Conservation (phyloP, 2,888 invertebrate genomes). For the Campaea margaritaria region DNA sequence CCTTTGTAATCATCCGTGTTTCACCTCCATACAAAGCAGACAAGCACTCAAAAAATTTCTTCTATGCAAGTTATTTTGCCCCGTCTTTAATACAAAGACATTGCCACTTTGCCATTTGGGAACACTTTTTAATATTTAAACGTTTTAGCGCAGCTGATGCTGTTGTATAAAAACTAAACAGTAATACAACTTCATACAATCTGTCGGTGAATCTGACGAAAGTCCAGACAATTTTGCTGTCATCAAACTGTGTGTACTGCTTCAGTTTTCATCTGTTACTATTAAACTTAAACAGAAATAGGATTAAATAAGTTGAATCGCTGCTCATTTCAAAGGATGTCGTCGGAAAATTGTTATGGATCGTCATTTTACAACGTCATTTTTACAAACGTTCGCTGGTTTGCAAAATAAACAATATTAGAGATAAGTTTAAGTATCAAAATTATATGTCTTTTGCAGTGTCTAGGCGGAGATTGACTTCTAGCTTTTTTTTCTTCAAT, state of each 20-base stretch:
- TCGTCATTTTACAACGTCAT: too few species aligned
- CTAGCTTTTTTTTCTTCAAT: too few species aligned
- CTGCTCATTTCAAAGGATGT: too few species aligned
- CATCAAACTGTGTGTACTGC: too few species aligned
- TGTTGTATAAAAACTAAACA: neutral
- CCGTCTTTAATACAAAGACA: slow-evolving; percentile 26
- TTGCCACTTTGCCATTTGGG: slow-evolving; percentile 27
- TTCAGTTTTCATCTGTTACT: too few species aligned
- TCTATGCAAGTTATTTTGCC: slow-evolving; percentile 22
- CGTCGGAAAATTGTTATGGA: too few species aligned
- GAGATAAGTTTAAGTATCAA: too few species aligned
- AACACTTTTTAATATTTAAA: slow-evolving; percentile 30
- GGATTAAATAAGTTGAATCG: neutral
- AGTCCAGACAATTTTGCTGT: neutral
- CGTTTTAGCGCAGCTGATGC: slow-evolving; percentile 20
- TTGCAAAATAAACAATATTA: too few species aligned
- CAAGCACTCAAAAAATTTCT: slow-evolving; percentile 15
- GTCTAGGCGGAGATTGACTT: too few species aligned
- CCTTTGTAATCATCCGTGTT: too few species aligned
- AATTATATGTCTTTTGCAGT: too few species aligned
- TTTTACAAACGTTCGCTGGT: too few species aligned
- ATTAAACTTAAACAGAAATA: neutral
- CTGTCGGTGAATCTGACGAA: neutral
- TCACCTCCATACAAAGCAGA: slow-evolving; percentile 19
- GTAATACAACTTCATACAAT: slow-evolving; percentile 3